Conservation (phyloP, 2,113 vertebrate species). For the Empidonax traillii region DNA sequence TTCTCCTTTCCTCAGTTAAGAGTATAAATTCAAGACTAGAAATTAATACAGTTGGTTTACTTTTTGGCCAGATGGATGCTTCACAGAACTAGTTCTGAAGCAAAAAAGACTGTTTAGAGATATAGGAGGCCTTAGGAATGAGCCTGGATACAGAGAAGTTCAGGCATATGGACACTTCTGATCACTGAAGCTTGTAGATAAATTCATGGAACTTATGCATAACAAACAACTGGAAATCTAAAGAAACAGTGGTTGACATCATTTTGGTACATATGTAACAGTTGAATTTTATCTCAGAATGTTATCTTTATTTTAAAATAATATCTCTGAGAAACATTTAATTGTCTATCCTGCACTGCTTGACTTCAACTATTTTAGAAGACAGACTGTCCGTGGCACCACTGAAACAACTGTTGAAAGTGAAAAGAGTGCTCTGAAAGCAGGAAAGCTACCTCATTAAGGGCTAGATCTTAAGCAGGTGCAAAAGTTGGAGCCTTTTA, state of each 20-base stretch:
- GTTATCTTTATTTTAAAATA: neutral
- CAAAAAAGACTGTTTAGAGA: neutral
- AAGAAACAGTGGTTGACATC: neutral
- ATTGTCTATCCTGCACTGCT: neutral
- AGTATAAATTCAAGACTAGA: neutral
- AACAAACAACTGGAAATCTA: neutral
- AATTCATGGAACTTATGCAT: neutral
- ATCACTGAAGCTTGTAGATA: neutral
- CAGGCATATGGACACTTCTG: neutral
- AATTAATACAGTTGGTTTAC: neutral
- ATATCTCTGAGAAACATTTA: neutral
- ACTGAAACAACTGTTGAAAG: neutral
- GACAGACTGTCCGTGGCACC: neutral
- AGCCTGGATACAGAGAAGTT: neutral
- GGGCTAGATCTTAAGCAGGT: neutral
- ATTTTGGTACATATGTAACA: neutral
- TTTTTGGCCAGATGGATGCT: neutral
- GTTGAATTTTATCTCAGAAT: neutral
- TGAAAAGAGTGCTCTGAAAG: neutral
- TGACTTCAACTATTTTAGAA: neutral
- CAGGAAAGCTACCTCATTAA: neutral
- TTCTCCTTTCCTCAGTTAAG: neutral
- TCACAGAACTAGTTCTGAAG: neutral
- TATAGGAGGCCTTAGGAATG: neutral
- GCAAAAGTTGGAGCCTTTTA: neutral